A percentile compares a stretch with the other conserved stretches of the same genome.
These are phyloP conservation scores for Lates calcarifer DNA, from an alignment of 2,113 vertebrate species.

Conservation along the genomic window DNA sequence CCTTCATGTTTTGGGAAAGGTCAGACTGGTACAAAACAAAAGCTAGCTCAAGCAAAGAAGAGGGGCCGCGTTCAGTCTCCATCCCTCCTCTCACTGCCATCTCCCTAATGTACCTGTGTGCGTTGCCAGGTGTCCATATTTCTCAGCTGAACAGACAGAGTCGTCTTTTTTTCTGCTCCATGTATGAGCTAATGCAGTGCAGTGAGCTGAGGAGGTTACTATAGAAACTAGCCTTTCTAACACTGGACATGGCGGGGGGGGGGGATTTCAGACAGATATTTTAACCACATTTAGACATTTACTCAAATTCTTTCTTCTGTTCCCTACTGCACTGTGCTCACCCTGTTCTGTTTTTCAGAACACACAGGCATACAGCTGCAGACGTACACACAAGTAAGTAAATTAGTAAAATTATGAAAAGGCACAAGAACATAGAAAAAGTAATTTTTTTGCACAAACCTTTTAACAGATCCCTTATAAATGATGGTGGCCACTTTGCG, in stretches of 20 bases:
- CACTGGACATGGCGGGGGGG: constrained; percentile 31
- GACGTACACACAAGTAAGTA: background rate
- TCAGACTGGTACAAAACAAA: background rate
- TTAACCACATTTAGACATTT: constrained; percentile 30
- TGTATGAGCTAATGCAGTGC: constrained; percentile 76
- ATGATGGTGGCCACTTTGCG: constrained; percentile 63
- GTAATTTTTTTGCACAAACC: constrained; percentile 27
- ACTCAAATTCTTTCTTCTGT: background rate
- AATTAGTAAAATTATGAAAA: constrained; percentile 50
- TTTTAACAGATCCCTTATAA: constrained; percentile 70
- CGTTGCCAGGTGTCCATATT: constrained; percentile 69
- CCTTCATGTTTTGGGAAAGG: background rate
- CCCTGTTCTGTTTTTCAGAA: background rate
- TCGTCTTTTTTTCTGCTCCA: constrained; percentile 70
- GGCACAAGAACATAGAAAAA: constrained; percentile 46
- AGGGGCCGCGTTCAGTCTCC: background rate
- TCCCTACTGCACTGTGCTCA: background rate
- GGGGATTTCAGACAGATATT: constrained; percentile 21
- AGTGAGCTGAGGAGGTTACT: constrained; percentile 80
- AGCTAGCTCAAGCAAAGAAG: background rate
- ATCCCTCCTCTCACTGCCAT: background rate
- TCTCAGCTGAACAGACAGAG: constrained; percentile 66
- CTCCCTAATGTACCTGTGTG: constrained; percentile 46
- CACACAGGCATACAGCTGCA: constrained; percentile 5
- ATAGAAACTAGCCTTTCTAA: constrained; percentile 80